These are phyloP conservation scores for Hoplodrina ambigua DNA, from an alignment of 2,888 invertebrate species.

Conservation along the genomic window DNA sequence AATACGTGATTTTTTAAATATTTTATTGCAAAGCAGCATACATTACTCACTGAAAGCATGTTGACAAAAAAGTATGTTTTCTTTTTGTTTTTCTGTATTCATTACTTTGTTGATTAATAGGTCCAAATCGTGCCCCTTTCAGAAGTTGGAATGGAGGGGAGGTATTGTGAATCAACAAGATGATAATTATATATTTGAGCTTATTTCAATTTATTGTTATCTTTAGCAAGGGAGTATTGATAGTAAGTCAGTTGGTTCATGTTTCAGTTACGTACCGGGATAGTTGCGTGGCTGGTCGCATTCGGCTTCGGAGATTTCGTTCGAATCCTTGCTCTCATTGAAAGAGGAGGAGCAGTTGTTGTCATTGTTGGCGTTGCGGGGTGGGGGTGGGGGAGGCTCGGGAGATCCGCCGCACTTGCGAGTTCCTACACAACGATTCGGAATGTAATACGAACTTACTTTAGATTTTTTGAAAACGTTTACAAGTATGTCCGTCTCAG, in stretches of 20 bases:
- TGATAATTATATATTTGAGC: background rate
- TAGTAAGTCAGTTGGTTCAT: conserved; percentile 1
- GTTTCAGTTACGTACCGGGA: conserved; percentile 91
- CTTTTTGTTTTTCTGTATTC: conserved; percentile 7
- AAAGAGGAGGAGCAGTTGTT: conserved; percentile 95
- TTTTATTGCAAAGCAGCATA: conserved; percentile 47
- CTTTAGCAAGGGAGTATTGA: background rate
- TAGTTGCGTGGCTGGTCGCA: conserved; percentile 97
- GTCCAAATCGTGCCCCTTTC: conserved; percentile 67
- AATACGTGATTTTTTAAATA: conserved; percentile 18
- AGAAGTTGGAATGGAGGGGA: conserved; percentile 62
- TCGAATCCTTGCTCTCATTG: conserved; percentile 98
- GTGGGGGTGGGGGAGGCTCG: conserved; percentile 94
- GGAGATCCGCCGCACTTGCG: conserved; percentile 87
- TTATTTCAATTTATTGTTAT: background rate
- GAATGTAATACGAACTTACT: background rate
- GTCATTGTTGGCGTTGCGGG: conserved; percentile 95
- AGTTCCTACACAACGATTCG: conserved; percentile 70
- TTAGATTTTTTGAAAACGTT: background rate
- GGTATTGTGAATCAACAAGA: conserved; percentile 18
- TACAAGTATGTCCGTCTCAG: background rate
- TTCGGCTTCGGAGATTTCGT: conserved; percentile 98
- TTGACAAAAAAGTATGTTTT: conserved; percentile 68
- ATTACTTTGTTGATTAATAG: conserved; percentile 4
- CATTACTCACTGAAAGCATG: conserved; percentile 37